Percentiles rank a stretch among this genome's conserved stretches.
phyloP scores from a whole-genome alignment of 1,140 invertebrate genomes.

The Ooceraea biroi region DNA sequence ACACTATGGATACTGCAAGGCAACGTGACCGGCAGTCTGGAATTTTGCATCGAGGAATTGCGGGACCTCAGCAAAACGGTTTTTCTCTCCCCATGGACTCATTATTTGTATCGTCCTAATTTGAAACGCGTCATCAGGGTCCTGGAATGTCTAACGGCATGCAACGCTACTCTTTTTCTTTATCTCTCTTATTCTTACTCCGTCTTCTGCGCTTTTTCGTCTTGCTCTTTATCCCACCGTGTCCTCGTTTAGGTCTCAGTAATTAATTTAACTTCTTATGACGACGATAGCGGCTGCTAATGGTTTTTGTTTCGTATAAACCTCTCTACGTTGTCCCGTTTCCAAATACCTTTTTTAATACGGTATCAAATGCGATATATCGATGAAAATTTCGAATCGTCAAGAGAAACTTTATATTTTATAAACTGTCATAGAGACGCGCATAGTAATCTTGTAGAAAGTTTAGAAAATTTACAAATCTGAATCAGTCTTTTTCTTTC shows the following conservation, averaged over 20 bases:
- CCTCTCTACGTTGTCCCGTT: constrained; percentile 58
- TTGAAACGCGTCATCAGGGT: constrained; percentile 80
- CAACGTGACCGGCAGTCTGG: constrained; percentile 39
- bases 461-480: background rate
- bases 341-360: constrained; percentile 39
- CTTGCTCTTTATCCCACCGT: constrained; percentile 63
- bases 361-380: constrained; percentile 9
- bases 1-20: constrained; percentile 40
- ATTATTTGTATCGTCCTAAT: constrained; percentile 84
- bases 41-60: constrained; percentile 74
- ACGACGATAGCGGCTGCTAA: constrained; percentile 83
- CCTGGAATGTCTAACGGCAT: constrained; percentile 78
- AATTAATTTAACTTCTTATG: constrained; percentile 86
- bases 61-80: constrained; percentile 48
- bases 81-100: constrained; percentile 67
- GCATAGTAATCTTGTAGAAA: background rate
- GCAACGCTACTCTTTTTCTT: constrained; percentile 52
- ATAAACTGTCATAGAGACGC: background rate
- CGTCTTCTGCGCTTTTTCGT: constrained; percentile 44
- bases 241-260: constrained; percentile 73
- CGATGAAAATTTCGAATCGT: constrained; percentile 17
- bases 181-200: constrained; percentile 37
- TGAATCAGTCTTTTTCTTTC: too few species aligned
- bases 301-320: constrained; percentile 81
- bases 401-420: background rate